Evolutionary conservation across 2,888 invertebrate species (phyloP), one percentile per base, ranked within the genome.

Genomic region (Mactromeris polynyma): DNA sequence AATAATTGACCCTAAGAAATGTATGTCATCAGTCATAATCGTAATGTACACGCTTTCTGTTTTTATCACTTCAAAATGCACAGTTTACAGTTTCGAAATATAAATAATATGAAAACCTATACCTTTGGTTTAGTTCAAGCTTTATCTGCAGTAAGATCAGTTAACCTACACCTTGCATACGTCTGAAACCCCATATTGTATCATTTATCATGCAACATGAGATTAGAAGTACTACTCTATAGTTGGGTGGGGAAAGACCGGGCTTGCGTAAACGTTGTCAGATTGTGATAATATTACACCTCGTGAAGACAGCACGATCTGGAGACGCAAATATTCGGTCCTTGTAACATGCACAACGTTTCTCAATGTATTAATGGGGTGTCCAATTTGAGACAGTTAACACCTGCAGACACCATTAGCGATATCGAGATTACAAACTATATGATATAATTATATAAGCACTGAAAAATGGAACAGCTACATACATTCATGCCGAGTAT

Each of bases 131-230:
- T 36, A 26, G 33, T 17, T 73, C 0, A 19, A 4, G 19, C 14
- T 36, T 36, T 73, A 36, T 33, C 73, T 73, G 19, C 17, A 14
- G 9, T 6, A 17, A 17, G 19, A 36, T 36, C 73, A 36, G 73
- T 17, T 33, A 36, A 36, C 33, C 73, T 73, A 36, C 26, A 17
- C 31, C 33, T 26, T 36, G 33, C 17, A 73, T 73, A 33, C 31
- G 26, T 36, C 36, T 21, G 19, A 73, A 73, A 73, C 9, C 31
- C 31, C 36, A 73, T 73, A 73, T 73, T 33, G 33, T 36, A 17
- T 73, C 17, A 73, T 73, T 73, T 73, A 73, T 73, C 19, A 73
- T 73, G 73, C 36, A 73, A 73, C 26, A 11, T 73, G 73, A 73
- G 36, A 33, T 73, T 73, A 36, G 33, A 33, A 26, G 73, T 17